These are phyloP conservation scores for Cheilosia soror DNA, from an alignment of 2,888 invertebrate genomes.

Conservation along the genomic window DNA sequence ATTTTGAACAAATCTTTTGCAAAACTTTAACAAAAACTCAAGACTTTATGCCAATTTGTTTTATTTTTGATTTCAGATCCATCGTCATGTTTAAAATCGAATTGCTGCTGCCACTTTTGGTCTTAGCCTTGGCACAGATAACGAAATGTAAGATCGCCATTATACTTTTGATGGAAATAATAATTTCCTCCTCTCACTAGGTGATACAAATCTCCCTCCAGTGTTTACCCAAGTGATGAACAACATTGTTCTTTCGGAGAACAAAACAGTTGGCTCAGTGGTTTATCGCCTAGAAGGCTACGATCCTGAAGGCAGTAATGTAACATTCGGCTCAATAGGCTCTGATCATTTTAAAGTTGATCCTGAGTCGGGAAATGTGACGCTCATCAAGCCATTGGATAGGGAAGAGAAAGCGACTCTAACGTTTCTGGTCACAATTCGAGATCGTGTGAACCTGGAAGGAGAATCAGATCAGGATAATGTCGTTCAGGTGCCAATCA, in stretches of 20 bases:
- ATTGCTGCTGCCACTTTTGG: constrained; percentile 37
- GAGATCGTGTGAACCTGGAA: constrained; percentile 88
- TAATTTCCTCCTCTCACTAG: constrained; percentile 71
- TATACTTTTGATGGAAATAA: neutral
- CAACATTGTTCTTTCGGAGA: constrained; percentile 91
- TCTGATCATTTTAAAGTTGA: constrained; percentile 93
- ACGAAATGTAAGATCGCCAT: constrained; percentile 54
- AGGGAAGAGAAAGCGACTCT: constrained; percentile 92
- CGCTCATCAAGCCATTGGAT: constrained; percentile 91
- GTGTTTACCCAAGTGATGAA: constrained; percentile 90
- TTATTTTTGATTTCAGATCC: constrained; percentile 36
- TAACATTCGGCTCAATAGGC: constrained; percentile 89
- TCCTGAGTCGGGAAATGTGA: constrained; percentile 91
- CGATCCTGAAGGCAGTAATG: constrained; percentile 92
- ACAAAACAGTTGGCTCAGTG: constrained; percentile 90
- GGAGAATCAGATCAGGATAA: constrained; percentile 87
- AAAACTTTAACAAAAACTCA: no score
- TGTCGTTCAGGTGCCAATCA: constrained; percentile 90
- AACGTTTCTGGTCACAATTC: constrained; percentile 91
- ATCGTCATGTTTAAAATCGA: constrained; percentile 41
- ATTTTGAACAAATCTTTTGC: no score
- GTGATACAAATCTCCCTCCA: constrained; percentile 87
- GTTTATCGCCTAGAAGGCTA: constrained; percentile 91
- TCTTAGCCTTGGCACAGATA: constrained; percentile 34
- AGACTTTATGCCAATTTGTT: neutral